These are phyloP conservation scores for Salvator merianae DNA, from an alignment of 2,113 vertebrate genomes.

Conservation along the genomic window DNA sequence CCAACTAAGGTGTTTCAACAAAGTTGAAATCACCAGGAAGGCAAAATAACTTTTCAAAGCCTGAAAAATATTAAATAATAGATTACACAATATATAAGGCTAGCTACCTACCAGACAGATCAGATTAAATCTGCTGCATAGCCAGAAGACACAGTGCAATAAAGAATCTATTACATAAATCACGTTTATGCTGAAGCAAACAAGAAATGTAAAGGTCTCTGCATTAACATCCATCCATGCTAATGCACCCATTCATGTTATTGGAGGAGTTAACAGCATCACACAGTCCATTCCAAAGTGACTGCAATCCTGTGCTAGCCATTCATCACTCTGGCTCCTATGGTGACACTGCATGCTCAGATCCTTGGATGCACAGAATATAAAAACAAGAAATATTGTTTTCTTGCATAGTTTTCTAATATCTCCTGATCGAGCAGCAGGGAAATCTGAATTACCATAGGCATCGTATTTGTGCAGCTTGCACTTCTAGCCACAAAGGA, in stretches of 20 bases:
- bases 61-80: constrained; percentile 43
- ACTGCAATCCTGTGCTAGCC: constrained; percentile 2
- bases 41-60: constrained; percentile 30
- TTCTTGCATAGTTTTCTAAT: constrained; percentile 21
- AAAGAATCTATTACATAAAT: constrained; percentile 54
- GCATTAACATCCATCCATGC: constrained; percentile 26
- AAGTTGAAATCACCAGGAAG: constrained; percentile 30
- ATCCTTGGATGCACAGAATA: not conserved
- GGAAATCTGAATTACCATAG: constrained; percentile 25
- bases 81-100: constrained; percentile 34
- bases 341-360: constrained; percentile 31
- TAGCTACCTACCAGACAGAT: constrained; percentile 31
- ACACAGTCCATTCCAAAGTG: constrained; percentile 26
- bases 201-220: constrained; percentile 49
- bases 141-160: constrained; percentile 45
- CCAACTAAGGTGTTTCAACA: constrained; percentile 36
- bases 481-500: constrained; percentile 14
- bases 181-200: constrained; percentile 56
- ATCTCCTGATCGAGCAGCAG: not conserved
- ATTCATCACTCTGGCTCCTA: constrained; percentile 41
- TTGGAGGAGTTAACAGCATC: constrained; percentile 24
- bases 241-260: constrained; percentile 16
- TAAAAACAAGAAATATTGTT: constrained; percentile 16
- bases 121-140: constrained; percentile 48
- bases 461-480: constrained; percentile 4